phyloP scores from a whole-genome alignment of 2,797 vertebrate genomes.

The Natrix natrix region DNA sequence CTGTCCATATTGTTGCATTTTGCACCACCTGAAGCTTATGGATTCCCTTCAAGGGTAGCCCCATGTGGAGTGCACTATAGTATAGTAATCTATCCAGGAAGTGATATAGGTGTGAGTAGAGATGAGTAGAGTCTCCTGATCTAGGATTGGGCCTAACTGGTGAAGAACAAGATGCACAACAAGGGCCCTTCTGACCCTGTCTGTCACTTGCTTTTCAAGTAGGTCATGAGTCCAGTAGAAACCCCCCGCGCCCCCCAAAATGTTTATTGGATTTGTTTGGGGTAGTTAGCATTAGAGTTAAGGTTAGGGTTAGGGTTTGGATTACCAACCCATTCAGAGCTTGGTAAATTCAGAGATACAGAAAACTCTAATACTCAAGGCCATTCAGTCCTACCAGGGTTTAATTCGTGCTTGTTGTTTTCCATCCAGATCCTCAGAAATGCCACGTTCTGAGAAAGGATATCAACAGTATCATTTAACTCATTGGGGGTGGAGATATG shows the following conservation, averaged over 20 bases:
- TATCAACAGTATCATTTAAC: background rate
- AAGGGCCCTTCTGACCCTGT: background rate
- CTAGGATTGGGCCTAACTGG: background rate
- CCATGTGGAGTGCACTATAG: background rate
- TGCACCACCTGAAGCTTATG: background rate
- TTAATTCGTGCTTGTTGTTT: background rate
- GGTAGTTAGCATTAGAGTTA: background rate
- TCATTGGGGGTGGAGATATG: background rate
- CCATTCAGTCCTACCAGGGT: background rate
- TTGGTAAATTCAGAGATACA: background rate
- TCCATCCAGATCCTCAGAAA: background rate
- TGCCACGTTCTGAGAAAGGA: background rate
- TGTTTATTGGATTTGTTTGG: background rate
- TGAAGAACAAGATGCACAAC: background rate
- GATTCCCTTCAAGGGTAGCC: background rate
- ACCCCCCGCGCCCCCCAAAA: accelerated
- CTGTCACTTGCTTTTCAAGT: background rate
- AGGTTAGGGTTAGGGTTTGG: too few species aligned
- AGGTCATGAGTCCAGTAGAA: background rate
- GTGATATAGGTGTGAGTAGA: background rate
- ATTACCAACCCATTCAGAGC: background rate
- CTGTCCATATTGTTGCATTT: background rate
- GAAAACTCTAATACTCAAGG: background rate
- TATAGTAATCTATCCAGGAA: background rate
- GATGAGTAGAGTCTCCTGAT: background rate